Base-by-base conservation (phyloP, 2,113 vertebrate species). In the Onychostruthus taczanowskii region DNA sequence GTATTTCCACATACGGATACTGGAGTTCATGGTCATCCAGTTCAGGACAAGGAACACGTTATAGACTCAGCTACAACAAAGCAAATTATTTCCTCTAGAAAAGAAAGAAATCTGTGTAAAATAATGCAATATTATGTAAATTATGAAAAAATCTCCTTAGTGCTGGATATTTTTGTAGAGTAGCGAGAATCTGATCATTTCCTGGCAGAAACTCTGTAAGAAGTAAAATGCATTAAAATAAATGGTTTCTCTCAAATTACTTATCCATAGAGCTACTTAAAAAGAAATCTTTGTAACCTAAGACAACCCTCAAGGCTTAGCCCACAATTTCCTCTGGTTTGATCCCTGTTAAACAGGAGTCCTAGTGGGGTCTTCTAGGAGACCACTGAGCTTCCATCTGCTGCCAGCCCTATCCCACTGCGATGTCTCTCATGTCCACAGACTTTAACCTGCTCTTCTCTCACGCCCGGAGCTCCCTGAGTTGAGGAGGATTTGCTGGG, bases 401-500 rank as follows among this genome's bases (percentile, higher is more conserved):
- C 59, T 62, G 37, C 28, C 50, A 73, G 31, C 28, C 33, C 39
- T 31, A 28, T 19, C 33, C 35, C 24, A 35, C 18, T 14, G 26
- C 2, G 0, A 5, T 8, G 16, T 31, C 37, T 64, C 49, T 37
- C 7, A 4, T 22, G 30, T 22, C 20, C 27, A 16, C 14, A 7
- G 58, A 82, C 64, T 79, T 87, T 52, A 73, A 85, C 44, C 28
- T 53, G 70, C 20, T 85, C 15, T 70, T 80, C 53, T 46, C 14
- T 6, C 12, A 37, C 0, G 1, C 23, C 39, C 1, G 0, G 31
- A 66, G 31, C 26, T 67, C 16, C 35, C 56, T 21, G 76, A 47
- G 49, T 27, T 79, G 49, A 72, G 26, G 35, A 89, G 15, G 30
- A 41, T 75, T 91, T 55, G 55, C 24, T 77, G 64, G 56, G 39